Evolutionary conservation across 1,140 invertebrate species (phyloP).

Genomic region (Aradophagus sp.): DNA sequence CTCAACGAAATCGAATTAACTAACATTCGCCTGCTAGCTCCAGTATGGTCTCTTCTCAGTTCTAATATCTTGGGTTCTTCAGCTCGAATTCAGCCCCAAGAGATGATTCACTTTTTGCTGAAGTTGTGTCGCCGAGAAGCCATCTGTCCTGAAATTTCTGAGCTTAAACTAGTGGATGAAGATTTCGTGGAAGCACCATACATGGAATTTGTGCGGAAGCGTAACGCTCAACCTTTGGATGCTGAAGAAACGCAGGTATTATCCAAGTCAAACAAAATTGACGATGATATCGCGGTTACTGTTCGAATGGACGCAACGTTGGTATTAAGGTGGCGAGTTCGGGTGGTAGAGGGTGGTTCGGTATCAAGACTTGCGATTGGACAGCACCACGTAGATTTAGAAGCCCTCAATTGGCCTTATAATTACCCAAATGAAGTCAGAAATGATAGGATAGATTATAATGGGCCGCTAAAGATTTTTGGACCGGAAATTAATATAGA

Average conservation of each 20-base stretch:
- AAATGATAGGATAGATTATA: slow-evolving; percentile 62
- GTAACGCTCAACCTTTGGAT: slow-evolving; percentile 61
- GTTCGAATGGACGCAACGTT: slow-evolving; percentile 66
- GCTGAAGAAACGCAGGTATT: slow-evolving; percentile 33
- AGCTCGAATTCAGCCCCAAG: slow-evolving; percentile 73
- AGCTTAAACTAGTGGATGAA: slow-evolving; percentile 64
- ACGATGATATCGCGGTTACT: slow-evolving; percentile 40
- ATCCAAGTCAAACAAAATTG: slow-evolving; percentile 26
- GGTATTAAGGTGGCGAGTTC: slow-evolving; percentile 68
- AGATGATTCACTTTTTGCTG: slow-evolving; percentile 75
- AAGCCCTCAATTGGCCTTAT: slow-evolving; percentile 66
- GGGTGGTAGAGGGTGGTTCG: slow-evolving; percentile 62
- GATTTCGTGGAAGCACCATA: slow-evolving; percentile 59
- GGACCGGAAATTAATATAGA: slow-evolving; percentile 69
- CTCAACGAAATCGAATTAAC: slow-evolving; percentile 78
- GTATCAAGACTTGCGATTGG: slow-evolving; percentile 66
- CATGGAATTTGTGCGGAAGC: slow-evolving; percentile 65
- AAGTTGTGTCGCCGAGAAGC: slow-evolving; percentile 67
- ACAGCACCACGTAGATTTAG: slow-evolving; percentile 71
- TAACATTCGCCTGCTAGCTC: slow-evolving; percentile 77
- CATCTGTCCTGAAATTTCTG: slow-evolving; percentile 62
- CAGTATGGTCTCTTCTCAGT: slow-evolving; percentile 73
- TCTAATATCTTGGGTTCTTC: slow-evolving; percentile 66
- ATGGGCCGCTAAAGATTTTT: slow-evolving; percentile 69
- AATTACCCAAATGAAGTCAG: slow-evolving; percentile 65